A percentile compares a stretch with the other conserved stretches of the same genome.
These are phyloP conservation scores for Pangasius larnaudii DNA, from an alignment of 2,797 vertebrate genomes.

Conservation along the genomic window DNA sequence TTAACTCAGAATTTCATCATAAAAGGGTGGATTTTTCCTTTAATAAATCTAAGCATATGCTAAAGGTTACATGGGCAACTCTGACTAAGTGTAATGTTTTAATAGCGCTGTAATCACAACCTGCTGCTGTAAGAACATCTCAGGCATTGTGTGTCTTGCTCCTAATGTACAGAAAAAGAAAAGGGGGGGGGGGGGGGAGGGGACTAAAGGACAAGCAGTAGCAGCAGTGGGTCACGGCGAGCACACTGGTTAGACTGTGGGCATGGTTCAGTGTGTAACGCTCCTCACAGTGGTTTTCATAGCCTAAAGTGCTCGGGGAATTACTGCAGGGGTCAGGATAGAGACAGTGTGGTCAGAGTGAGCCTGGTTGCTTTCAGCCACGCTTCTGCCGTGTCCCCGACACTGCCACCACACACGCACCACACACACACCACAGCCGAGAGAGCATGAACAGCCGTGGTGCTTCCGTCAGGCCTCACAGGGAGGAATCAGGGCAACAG, in stretches of 20 bases:
- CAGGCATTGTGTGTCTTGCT: not conserved
- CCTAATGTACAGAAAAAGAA: not conserved
- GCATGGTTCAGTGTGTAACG: constrained; percentile 20
- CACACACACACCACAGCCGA: constrained; percentile 41
- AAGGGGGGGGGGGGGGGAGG: not conserved
- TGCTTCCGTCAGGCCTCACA: constrained; percentile 10
- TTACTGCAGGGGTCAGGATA: constrained; percentile 41
- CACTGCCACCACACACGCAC: constrained; percentile 28
- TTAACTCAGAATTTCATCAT: not conserved
- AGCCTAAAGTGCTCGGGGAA: constrained; percentile 38
- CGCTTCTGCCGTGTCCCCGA: constrained; percentile 26
- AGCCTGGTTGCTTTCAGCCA: constrained; percentile 36
- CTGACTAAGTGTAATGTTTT: constrained; percentile 25
- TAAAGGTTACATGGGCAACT: constrained; percentile 10
- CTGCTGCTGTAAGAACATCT: not conserved
- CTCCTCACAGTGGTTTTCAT: constrained; percentile 32
- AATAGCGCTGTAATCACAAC: constrained; percentile 22
- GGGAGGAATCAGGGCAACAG: constrained; percentile 11
- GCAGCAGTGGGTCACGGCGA: constrained; percentile 33
- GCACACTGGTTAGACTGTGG: constrained; percentile 22
- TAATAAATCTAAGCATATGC: not conserved
- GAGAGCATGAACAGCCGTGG: constrained; percentile 7
- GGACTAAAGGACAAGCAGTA: constrained; percentile 33
- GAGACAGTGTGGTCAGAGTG: constrained; percentile 45
- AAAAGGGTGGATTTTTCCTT: not conserved